These are phyloP conservation scores for Leucopternis melanops DNA, from an alignment of 2,113 vertebrate species.

Conservation along the genomic window DNA sequence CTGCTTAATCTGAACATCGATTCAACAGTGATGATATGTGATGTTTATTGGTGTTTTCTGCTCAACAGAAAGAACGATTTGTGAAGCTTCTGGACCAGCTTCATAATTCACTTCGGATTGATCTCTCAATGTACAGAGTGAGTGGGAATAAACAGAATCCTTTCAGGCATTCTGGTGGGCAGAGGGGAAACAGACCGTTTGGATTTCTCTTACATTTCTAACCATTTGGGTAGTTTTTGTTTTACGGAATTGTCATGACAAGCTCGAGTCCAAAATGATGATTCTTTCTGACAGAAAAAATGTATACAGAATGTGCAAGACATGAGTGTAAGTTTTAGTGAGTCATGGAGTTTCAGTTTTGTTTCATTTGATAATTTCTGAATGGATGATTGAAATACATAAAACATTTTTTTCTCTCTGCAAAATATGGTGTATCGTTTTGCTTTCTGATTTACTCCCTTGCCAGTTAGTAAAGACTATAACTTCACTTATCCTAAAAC, in stretches of 20 bases:
- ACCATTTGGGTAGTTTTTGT: neutral
- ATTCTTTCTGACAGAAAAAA: neutral
- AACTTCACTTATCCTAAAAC: conserved; percentile 8
- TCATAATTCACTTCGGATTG: conserved; percentile 95
- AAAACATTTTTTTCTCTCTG: neutral
- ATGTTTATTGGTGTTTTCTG: conserved; percentile 2
- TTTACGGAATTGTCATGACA: neutral
- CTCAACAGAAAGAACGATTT: conserved; percentile 92
- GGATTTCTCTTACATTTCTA: neutral
- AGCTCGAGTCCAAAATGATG: too few species aligned
- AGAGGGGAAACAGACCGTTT: neutral
- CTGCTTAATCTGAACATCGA: neutral
- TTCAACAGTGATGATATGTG: neutral
- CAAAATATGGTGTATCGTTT: neutral
- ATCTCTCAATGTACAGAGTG: conserved; percentile 96
- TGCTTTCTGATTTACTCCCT: neutral
- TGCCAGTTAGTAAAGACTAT: neutral
- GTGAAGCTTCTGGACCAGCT: conserved; percentile 96
- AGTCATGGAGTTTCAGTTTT: neutral
- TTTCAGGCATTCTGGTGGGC: neutral
- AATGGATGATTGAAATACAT: neutral
- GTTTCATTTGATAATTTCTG: neutral
- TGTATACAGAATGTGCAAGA: neutral
- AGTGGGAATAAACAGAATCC: conserved; percentile 37
- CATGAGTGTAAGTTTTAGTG: neutral